Percentiles rank a stretch among this genome's conserved stretches.
phyloP scores from a whole-genome alignment of 2,113 vertebrate genomes.

The Piaya cayana region DNA sequence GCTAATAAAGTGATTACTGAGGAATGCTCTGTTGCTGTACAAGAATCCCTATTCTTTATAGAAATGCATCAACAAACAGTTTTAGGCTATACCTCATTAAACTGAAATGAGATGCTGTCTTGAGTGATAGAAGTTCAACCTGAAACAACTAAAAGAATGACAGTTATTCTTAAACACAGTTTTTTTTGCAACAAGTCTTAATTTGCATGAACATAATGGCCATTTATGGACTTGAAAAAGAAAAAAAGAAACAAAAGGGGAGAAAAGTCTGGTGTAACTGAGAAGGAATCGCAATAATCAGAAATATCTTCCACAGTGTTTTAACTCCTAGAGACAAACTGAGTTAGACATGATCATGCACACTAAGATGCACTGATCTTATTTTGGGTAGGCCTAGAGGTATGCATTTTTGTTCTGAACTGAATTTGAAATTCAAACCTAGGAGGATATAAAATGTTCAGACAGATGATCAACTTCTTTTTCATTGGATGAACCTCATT shows the following conservation, averaged over 20 bases:
- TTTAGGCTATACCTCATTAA: not conserved
- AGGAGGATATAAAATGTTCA: not conserved
- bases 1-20: not conserved
- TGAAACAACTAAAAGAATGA: not conserved
- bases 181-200: not conserved
- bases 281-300: not conserved
- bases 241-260: not conserved
- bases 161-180: not conserved
- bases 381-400: not conserved
- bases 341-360: not conserved
- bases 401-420: not conserved
- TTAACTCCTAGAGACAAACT: not conserved
- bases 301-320: not conserved
- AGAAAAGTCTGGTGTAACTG: not conserved
- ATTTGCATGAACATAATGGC: not conserved
- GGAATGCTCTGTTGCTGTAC: not conserved
- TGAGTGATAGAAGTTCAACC: not conserved
- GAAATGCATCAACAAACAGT: not conserved
- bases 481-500: not conserved
- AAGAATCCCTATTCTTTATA: not conserved
- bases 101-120: not conserved
- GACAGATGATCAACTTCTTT: not conserved
- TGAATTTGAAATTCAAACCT: not conserved
- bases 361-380: not conserved
- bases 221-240: not conserved